Conservation (phyloP, 1,140 invertebrate genomes). For the Cotesia typhae region DNA sequence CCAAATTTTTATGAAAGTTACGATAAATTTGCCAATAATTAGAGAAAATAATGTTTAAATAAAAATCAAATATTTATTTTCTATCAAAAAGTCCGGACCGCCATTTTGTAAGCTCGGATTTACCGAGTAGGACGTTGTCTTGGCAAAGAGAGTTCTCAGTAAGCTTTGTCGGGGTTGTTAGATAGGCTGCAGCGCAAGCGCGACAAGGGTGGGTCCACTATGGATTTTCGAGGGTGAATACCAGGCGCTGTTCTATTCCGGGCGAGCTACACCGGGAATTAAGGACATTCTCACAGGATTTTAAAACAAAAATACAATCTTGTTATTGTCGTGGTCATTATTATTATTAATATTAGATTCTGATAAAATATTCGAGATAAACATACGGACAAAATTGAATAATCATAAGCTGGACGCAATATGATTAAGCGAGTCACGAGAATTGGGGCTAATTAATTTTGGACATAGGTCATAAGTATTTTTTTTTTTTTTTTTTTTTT, state of each 20-base stretch:
- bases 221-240: conserved; percentile 58
- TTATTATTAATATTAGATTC: no score
- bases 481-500: background rate
- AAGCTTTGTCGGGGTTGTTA: conserved; percentile 1
- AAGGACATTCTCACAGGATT: conserved; percentile 42
- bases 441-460: background rate
- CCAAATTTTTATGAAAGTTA: no score
- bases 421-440: background rate
- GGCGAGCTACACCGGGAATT: conserved; percentile 36
- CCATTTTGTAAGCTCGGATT: conserved; percentile 51
- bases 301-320: conserved; percentile 22
- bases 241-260: conserved; percentile 38
- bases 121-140: no score
- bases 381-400: no score
- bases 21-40: no score
- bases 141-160: no score
- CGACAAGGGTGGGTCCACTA: conserved; percentile 53
- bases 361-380: no score
- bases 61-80: no score
- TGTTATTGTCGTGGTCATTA: no score
- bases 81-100: conserved; percentile 23
- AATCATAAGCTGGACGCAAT: no score
- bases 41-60: no score
- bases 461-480: background rate
- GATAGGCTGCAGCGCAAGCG: conserved; percentile 47